phyloP scores from a whole-genome alignment of 2,797 vertebrate genomes.

The Carapus acus region DNA sequence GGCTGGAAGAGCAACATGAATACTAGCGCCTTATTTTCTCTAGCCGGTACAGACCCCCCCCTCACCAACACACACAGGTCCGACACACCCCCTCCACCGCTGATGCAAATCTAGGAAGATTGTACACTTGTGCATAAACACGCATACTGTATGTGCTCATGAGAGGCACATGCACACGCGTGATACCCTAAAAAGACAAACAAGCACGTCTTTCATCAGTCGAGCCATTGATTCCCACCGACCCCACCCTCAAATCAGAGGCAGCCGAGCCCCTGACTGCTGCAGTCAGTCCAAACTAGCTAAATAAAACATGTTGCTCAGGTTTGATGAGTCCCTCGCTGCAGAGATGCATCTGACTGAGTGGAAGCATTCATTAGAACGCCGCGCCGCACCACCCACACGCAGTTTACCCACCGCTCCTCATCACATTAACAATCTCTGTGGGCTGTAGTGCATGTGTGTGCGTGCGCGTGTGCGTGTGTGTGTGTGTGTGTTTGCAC shows the following conservation, averaged over 20 bases:
- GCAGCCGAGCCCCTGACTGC: slow-evolving; percentile 18
- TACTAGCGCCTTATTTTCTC: slow-evolving; percentile 24
- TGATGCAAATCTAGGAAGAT: slow-evolving; percentile 16
- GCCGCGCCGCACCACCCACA: slow-evolving; percentile 61
- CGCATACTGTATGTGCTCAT: slow-evolving; percentile 15
- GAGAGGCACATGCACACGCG: slow-evolving; percentile 27
- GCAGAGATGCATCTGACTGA: slow-evolving; percentile 58
- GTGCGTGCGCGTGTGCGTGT: slow-evolving; percentile 22
- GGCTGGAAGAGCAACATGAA: slow-evolving; percentile 51
- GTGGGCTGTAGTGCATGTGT: slow-evolving; percentile 35
- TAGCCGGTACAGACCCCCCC: slow-evolving; percentile 31
- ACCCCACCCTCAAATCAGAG: slow-evolving; percentile 41
- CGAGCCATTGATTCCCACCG: slow-evolving; percentile 35
- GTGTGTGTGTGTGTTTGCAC: slow-evolving; percentile 13
- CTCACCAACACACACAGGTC: too few relatives aligned
- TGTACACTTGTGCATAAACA: slow-evolving; percentile 15
- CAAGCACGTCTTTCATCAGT: slow-evolving; percentile 54
- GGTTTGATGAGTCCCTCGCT: slow-evolving; percentile 52
- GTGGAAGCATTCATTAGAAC: slow-evolving; percentile 66
- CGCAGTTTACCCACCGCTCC: slow-evolving; percentile 58
- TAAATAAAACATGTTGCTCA: slow-evolving; percentile 58
- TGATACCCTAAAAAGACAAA: slow-evolving; percentile 31
- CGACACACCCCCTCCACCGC: slow-evolving; percentile 15
- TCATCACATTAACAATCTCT: slow-evolving; percentile 63
- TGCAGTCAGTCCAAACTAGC: slow-evolving; percentile 49